Percentiles rank a stretch among this genome's conserved stretches.
Conservation (phyloP, 2,113 vertebrate species). For the Psammodynastes pulverulentus region DNA sequence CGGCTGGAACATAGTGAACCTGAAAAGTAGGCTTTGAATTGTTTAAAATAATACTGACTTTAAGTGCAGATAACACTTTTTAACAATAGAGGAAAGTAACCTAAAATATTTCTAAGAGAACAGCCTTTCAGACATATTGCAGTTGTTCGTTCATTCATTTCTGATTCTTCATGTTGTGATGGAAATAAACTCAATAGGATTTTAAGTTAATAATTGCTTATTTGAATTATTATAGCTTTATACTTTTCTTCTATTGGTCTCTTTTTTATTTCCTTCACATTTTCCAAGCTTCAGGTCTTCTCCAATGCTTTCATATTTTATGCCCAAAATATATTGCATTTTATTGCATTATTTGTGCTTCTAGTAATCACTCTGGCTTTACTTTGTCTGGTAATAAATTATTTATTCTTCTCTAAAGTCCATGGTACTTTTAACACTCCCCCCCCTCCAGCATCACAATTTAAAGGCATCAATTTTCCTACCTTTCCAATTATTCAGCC, state of each 20-base stretch:
- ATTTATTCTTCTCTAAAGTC: not conserved
- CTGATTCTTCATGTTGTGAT: not conserved
- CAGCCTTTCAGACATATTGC: not conserved
- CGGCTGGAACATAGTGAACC: not conserved
- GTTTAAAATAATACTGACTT: too few species aligned
- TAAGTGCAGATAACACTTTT: not conserved
- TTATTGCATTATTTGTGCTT: not conserved
- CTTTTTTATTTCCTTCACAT: not conserved
- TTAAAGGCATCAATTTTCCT: not conserved
- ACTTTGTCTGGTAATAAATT: not conserved
- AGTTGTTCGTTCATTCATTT: not conserved
- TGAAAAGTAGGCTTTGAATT: not conserved
- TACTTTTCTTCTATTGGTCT: not conserved
- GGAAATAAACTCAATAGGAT: not conserved
- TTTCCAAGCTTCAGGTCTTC: not conserved
- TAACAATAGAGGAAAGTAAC: not conserved
- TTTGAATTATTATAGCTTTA: not conserved
- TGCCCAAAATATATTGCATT: not conserved
- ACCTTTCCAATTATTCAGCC: not conserved
- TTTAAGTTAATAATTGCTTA: not conserved
- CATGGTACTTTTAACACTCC: not conserved
- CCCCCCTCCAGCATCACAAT: not conserved
- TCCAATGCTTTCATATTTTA: not conserved
- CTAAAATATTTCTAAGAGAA: not conserved
- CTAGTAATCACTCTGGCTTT: not conserved